phyloP scores from a whole-genome alignment of 2,113 vertebrate species.

The Hiodon alosoides region DNA sequence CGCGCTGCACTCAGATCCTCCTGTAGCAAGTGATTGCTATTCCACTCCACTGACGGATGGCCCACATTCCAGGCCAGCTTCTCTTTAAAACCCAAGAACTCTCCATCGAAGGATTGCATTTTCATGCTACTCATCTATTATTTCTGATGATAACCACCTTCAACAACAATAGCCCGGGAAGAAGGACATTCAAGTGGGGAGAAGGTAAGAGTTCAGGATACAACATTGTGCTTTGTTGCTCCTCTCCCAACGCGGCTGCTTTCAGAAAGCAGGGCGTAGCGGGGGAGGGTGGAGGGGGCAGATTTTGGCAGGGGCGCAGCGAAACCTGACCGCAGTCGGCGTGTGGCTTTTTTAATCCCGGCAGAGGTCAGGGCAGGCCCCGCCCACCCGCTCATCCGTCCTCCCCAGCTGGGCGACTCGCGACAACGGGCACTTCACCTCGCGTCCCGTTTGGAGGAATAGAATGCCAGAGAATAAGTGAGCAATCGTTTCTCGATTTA shows the following conservation, averaged over 20 bases:
- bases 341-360: no score
- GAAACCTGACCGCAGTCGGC: no score
- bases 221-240: no score
- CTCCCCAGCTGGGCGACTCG: neutral
- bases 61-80: neutral
- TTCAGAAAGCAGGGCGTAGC: no score
- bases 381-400: no score
- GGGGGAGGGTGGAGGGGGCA: no score
- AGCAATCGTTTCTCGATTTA: neutral
- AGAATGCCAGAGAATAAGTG: neutral
- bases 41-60: neutral
- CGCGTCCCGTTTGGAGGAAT: no score
- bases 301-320: no score
- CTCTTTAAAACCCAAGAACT: neutral
- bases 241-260: no score
- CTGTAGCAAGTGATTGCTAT: slow-evolving; percentile 21
- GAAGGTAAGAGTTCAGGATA: neutral
- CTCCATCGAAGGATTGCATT: slow-evolving; percentile 9
- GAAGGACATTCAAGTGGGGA: neutral
- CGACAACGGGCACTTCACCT: neutral
- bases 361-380: no score
- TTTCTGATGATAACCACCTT: neutral
- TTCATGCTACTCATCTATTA: neutral
- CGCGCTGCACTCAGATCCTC: slow-evolving; percentile 31
- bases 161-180: neutral